These are phyloP conservation scores for Phrynocephalus versicolor DNA, from an alignment of 2,113 vertebrate genomes.

Conservation along the genomic window DNA sequence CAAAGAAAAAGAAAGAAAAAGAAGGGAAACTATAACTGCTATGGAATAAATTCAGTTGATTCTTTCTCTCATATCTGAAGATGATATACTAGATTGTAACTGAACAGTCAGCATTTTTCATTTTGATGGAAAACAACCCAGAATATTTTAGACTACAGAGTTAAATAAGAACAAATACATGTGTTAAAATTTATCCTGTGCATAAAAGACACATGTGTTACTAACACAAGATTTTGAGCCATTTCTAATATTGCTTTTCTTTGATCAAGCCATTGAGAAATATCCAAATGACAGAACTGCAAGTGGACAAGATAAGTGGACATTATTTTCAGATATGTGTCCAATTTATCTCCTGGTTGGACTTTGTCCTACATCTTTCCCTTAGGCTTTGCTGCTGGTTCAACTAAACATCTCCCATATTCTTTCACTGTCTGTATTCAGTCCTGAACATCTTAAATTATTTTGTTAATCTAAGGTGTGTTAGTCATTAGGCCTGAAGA, in stretches of 20 bases:
- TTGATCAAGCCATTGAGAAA: background rate
- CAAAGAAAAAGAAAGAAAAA: no score
- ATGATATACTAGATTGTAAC: no score
- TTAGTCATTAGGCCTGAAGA: background rate
- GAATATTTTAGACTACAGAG: background rate
- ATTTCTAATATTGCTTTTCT: background rate
- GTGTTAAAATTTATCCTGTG: background rate
- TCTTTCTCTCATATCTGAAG: background rate
- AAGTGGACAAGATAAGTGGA: background rate
- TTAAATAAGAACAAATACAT: background rate
- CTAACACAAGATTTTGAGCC: no score
- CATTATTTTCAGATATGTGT: background rate
- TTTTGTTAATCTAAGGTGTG: background rate
- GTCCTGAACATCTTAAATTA: background rate
- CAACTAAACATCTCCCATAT: no score
- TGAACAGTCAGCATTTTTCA: background rate
- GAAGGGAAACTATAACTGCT: background rate
- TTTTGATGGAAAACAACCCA: background rate
- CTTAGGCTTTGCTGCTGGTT: background rate
- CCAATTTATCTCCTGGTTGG: background rate
- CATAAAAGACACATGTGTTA: background rate
- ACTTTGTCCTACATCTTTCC: background rate
- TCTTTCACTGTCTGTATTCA: background rate
- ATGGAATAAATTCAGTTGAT: background rate
- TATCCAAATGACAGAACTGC: background rate